Conservation (phyloP, 2,888 invertebrate species). For the Acholoe squamosa region DNA sequence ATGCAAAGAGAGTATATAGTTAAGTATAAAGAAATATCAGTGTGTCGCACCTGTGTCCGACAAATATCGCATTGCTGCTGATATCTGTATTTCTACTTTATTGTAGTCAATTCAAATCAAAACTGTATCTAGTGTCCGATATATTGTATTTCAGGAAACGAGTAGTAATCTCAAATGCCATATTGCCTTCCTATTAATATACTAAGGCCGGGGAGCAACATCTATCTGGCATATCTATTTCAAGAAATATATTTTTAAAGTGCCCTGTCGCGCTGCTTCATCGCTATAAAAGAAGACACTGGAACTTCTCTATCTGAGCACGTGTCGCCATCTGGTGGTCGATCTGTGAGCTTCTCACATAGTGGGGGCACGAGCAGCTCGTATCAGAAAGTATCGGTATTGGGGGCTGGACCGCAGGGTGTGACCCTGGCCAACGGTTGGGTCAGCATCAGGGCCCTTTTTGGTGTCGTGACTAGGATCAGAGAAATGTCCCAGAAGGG, state of each 20-base stretch:
- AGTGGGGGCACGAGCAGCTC: neutral
- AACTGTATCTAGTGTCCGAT: neutral
- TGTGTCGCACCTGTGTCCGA: too few relatives aligned
- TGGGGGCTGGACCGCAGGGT: neutral
- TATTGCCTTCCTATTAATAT: neutral
- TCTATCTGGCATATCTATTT: neutral
- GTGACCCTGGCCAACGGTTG: slow-evolving; percentile 34
- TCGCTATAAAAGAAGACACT: slow-evolving; percentile 39
- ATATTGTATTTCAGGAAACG: neutral
- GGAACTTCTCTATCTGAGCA: neutral
- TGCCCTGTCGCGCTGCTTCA: neutral
- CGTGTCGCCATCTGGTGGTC: slow-evolving; percentile 9
- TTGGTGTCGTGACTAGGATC: slow-evolving; percentile 44
- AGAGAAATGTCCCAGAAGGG: slow-evolving; percentile 33
- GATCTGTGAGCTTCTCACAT: slow-evolving; percentile 5
- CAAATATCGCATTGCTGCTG: too few relatives aligned
- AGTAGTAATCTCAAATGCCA: neutral
- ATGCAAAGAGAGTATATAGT: too few relatives aligned
- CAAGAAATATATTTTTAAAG: neutral
- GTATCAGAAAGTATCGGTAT: slow-evolving; percentile 34
- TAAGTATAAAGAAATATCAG: too few relatives aligned
- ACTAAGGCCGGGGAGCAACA: too few relatives aligned
- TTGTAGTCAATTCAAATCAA: neutral
- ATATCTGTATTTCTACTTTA: neutral
- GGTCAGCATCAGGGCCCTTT: slow-evolving; percentile 15